Base-by-base conservation (phyloP, 2,797 vertebrate species). In the Gallinago stenura region DNA sequence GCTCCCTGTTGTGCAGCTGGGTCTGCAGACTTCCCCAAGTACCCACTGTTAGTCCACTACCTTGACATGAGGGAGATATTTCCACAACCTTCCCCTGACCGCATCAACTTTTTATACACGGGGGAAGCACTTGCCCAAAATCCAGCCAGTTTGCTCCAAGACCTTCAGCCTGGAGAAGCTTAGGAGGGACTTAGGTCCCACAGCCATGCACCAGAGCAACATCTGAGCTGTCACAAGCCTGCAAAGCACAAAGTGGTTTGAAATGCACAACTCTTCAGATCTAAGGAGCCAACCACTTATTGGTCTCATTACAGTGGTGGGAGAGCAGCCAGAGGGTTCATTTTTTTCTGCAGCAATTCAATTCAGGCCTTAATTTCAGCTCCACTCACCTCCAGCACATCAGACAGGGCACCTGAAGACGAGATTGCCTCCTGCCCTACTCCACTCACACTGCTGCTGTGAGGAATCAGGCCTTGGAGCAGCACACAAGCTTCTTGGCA, bases 61-160 rank as follows among this genome's bases (percentile, higher is more conserved):
- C 24, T 39, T 9, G 58, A 21, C 3, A 7, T 0, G 9, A 71
- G 8, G n/a, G 53, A 66, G 50, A 1, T 13, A 26, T 70, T 66
- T 82, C 76, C 75, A 91, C 16, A 66, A 0, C 10, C 3, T 6
- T 9, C 33, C 15, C 25, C 53, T 18, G 24, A 76, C 5, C 22
- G 31, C 53, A 81, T 24, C n/a, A 45, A 10, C 10, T n/a, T 58
- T 31, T 56, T 20, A 18, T 2, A n/a, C 4, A 3, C 0, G 1
- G 41, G 21, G 24, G 17, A 90, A 19, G 57, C 8, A 4, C 43
- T 6, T 54, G n/a, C 8, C 41, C 24, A 3, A 41, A 30, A 17
- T 10, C 41, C 61, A 62, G 28, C 4, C 60, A 62, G 60, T 30
- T 66, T 4, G 2, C 28, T 48, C 60, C 19, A 30, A 5, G 4